These are phyloP conservation scores for Xestia sexstrigata DNA, from an alignment of 2,888 invertebrate genomes.

Conservation along the genomic window DNA sequence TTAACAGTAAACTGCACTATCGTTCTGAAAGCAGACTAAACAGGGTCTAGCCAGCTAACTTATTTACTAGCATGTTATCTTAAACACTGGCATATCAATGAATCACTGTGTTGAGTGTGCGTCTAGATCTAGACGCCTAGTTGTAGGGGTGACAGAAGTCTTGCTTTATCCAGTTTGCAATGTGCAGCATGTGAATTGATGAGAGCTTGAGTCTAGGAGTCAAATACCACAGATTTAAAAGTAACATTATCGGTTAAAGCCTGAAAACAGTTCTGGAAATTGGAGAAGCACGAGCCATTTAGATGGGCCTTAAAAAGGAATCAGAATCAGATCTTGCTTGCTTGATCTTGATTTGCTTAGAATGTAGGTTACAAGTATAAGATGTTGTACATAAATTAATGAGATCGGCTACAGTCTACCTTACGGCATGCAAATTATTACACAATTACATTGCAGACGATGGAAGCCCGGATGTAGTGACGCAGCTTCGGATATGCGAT, in stretches of 20 bases:
- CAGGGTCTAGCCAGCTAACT: slow-evolving; percentile 8
- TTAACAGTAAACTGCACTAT: slow-evolving; percentile 11
- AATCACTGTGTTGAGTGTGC: slow-evolving; percentile 39
- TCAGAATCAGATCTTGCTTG: no score
- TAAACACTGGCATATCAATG: slow-evolving; percentile 27
- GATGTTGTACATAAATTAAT: no score
- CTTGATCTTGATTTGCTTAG: no score
- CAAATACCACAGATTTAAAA: neutral
- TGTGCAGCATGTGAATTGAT: slow-evolving; percentile 10
- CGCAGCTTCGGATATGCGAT: neutral
- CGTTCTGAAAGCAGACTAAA: slow-evolving; percentile 20
- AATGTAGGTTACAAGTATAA: no score
- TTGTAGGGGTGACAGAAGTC: slow-evolving; percentile 22
- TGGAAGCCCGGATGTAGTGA: neutral
- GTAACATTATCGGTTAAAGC: neutral
- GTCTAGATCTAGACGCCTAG: slow-evolving; percentile 47
- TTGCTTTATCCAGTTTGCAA: slow-evolving; percentile 8
- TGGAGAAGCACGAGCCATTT: no score
- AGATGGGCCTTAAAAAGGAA: no score
- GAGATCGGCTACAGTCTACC: no score
- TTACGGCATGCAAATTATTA: no score
- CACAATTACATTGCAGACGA: no score
- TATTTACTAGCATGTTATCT: slow-evolving; percentile 46
- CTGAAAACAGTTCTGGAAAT: neutral
- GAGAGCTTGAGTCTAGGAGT: neutral